These are phyloP conservation scores for Drosophila sucinea DNA, from an alignment of 1,140 invertebrate genomes.

Conservation along the genomic window DNA sequence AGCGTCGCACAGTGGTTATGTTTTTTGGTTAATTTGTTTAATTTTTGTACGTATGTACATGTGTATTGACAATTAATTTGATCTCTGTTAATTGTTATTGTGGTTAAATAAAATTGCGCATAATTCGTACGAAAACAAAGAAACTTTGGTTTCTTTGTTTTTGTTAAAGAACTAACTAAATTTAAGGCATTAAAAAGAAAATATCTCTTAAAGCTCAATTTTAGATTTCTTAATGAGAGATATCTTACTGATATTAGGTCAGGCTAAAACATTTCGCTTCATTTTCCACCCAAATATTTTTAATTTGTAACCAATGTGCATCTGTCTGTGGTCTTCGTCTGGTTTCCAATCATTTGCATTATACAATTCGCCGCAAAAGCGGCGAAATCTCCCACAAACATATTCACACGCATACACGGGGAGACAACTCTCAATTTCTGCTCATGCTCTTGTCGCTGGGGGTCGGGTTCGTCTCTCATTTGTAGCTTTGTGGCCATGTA, in stretches of 20 bases:
- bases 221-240: neutral
- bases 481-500: constrained; percentile 52
- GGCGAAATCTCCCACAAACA: neutral
- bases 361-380: constrained; percentile 39
- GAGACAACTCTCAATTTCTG: constrained; percentile 1
- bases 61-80: neutral
- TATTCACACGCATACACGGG: neutral
- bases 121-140: no score
- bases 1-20: neutral
- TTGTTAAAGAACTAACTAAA: no score
- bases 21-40: neutral
- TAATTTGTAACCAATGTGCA: neutral
- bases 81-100: no score
- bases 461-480: constrained; percentile 16
- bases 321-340: constrained; percentile 21
- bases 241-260: no score
- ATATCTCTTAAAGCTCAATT: no score
- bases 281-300: neutral
- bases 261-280: neutral
- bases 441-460: neutral
- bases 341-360: neutral
- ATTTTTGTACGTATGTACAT: neutral
- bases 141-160: no score
- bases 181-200: no score
- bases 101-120: no score